Evolutionary conservation across 2,113 vertebrate genomes (phyloP), one percentile per base, ranked within the genome.

Genomic region (Rostratula benghalensis): DNA sequence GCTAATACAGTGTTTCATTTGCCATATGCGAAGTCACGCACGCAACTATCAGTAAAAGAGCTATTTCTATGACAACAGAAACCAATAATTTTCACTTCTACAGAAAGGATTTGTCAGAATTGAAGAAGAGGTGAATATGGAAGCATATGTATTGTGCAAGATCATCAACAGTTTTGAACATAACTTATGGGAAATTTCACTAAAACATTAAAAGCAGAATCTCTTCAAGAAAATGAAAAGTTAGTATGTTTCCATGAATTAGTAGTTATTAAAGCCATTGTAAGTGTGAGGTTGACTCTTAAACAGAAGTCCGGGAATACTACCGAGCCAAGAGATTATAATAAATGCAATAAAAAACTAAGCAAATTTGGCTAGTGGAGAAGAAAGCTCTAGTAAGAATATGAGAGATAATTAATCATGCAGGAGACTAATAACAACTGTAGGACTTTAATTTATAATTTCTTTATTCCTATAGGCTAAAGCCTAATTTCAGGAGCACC

Each of bases 41-140:
- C 1, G 1, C 18, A 78, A 39, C 35, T 83, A 63, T 74, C 39
- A 31, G 46, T 48, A 71, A 64, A 60, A 65, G 53, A 95, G 11
- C 39, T 43, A 78, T 95, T 93, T 94, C 86, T 89, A 3, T 65
- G 73, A 87, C 71, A 94, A 90, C 22, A 86, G 35, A 78, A 71
- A 90, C 20, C 53, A 90, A 30, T 75, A 78, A 87, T 83, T 78
- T 69, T 63, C 56, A 92, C 17, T 78, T 92, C 33, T 23, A 21
- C 0, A 0, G 60, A 33, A 81, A 78, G 56, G 23, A 48, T 37
- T 63, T 54, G 16, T 81, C 64, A 83, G 50, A 83, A 87, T 18
- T 64, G 46, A 80, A 82, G 50, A 74, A 73, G 23, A 87, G 22
- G 12, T 64, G 27, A 87, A 64, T 71, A 68, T 20, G 11, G 53